phyloP scores from a whole-genome alignment of 2,888 invertebrate genomes.

The Unio delphinus region DNA sequence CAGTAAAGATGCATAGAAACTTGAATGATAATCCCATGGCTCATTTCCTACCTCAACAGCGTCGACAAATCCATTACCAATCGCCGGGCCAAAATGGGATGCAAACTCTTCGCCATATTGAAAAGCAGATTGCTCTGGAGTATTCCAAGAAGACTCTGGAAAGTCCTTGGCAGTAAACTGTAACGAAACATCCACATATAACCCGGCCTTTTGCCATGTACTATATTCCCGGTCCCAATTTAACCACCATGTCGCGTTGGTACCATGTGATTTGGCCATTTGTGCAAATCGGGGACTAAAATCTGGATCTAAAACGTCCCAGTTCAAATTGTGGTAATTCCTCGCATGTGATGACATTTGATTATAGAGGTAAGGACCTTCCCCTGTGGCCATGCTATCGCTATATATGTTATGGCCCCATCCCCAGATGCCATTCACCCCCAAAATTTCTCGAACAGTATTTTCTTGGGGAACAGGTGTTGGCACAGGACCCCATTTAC shows the following conservation, averaged over 20 bases:
- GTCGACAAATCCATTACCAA: constrained; percentile 39
- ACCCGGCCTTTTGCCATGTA: constrained; percentile 38
- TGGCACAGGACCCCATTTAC: constrained; percentile 32
- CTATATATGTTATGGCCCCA: constrained; percentile 48
- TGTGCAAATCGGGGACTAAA: constrained; percentile 34
- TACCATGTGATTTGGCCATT: constrained; percentile 48
- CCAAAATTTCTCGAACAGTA: constrained; percentile 38
- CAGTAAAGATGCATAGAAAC: constrained; percentile 42
- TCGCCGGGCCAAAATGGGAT: constrained; percentile 45
- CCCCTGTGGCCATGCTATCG: constrained; percentile 12
- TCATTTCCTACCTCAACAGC: constrained; percentile 55
- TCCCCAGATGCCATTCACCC: constrained; percentile 58
- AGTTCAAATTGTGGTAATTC: constrained; percentile 52
- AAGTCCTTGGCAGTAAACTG: constrained; percentile 47
- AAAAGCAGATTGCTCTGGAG: constrained; percentile 32
- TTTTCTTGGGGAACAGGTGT: constrained; percentile 24
- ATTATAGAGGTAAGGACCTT: constrained; percentile 46
- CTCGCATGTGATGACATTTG: constrained; percentile 46
- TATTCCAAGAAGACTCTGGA: constrained; percentile 39
- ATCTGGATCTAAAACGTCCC: constrained; percentile 52
- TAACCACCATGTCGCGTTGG: constrained; percentile 46
- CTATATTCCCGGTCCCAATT: constrained; percentile 56
- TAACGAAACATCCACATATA: constrained; percentile 44
- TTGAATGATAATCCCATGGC: constrained; percentile 52
- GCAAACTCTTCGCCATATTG: constrained; percentile 47